Evolutionary conservation across 2,113 vertebrate species (phyloP).

Genomic region (Piprites chloris): DNA sequence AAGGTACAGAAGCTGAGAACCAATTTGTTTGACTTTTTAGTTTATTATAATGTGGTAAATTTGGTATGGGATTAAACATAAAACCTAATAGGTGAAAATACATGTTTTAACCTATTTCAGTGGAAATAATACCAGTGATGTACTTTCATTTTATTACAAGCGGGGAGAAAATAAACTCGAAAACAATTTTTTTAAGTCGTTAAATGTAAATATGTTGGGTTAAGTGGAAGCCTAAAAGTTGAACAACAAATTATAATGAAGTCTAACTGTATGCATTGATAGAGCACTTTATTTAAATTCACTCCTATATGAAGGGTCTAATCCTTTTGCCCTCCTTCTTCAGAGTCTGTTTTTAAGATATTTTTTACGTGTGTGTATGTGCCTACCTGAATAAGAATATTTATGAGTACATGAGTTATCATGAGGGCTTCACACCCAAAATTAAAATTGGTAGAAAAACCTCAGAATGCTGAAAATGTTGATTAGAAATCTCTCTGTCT

Average conservation of each 20-base stretch:
- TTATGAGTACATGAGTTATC: neutral
- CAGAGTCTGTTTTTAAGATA: neutral
- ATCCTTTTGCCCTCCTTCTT: neutral
- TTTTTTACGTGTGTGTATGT: neutral
- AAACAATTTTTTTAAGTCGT: neutral
- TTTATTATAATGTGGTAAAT: neutral
- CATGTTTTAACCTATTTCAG: neutral
- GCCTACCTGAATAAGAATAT: neutral
- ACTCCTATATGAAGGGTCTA: neutral
- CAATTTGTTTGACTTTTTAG: neutral
- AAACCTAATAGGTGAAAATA: neutral
- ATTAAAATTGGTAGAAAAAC: neutral
- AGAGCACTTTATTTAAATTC: neutral
- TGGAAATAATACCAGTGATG: neutral
- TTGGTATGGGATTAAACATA: neutral
- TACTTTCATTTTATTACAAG: neutral
- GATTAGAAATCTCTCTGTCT: neutral
- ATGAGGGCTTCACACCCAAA: neutral
- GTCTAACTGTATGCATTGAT: accelerated
- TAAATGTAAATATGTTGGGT: neutral
- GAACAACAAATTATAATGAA: neutral
- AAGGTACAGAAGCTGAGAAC: neutral
- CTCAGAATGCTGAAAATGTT: neutral
- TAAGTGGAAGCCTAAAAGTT: neutral
- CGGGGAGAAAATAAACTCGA: neutral